A percentile compares a stretch with the other conserved stretches of the same genome.
These are phyloP conservation scores for Lepidotrigona ventralis DNA, from an alignment of 1,140 invertebrate species.

Conservation along the genomic window DNA sequence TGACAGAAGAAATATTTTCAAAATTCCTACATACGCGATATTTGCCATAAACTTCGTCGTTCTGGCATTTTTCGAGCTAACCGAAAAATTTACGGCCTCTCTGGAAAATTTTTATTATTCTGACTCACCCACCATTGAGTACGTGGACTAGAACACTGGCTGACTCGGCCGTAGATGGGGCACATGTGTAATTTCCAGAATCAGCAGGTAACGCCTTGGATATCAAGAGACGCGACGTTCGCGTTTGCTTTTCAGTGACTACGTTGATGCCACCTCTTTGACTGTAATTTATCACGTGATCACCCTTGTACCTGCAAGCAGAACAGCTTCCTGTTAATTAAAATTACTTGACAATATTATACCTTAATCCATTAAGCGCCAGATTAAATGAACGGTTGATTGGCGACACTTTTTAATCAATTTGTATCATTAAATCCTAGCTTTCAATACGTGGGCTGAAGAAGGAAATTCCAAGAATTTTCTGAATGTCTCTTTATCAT, in stretches of 20 bases:
- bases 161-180: constrained; percentile 83
- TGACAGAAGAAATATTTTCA: not conserved
- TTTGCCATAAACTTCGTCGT: not conserved
- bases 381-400: too few species aligned
- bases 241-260: constrained; percentile 91
- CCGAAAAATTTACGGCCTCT: not conserved
- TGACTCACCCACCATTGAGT: constrained; percentile 81
- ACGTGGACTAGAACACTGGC: constrained; percentile 83
- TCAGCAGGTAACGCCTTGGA: constrained; percentile 88
- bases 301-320: constrained; percentile 85
- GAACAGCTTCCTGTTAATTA: not conserved
- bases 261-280: constrained; percentile 91
- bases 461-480: too few species aligned
- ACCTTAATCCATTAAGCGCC: not conserved
- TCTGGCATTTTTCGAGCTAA: not conserved
- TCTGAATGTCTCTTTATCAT: too few species aligned
- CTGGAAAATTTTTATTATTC: constrained; percentile 29
- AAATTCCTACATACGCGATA: not conserved
- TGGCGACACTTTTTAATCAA: too few species aligned
- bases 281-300: constrained; percentile 93
- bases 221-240: constrained; percentile 91
- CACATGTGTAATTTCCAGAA: constrained; percentile 94
- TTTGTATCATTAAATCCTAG: too few species aligned
- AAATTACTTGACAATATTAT: not conserved
- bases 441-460: too few species aligned